A percentile compares a stretch with the other conserved stretches of the same genome.
phyloP scores from a whole-genome alignment of 1,140 invertebrate genomes.

The Drosophila pseudoobscura region DNA sequence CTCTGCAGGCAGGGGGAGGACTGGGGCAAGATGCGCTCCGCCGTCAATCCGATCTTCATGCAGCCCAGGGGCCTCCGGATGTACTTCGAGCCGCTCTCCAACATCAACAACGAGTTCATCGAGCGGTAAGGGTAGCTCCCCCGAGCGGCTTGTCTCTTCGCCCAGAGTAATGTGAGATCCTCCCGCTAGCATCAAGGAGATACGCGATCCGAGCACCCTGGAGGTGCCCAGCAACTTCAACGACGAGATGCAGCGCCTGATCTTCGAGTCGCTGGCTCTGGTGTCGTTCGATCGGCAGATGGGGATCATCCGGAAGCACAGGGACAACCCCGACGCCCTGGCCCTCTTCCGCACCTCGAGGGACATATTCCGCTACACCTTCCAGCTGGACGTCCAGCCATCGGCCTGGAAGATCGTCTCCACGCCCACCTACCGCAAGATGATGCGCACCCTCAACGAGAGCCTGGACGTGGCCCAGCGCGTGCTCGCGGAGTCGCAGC shows the following conservation, averaged over 20 bases:
- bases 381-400: conserved; percentile 85
- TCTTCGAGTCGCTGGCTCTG: conserved; percentile 88
- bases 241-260: conserved; percentile 87
- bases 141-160: neutral
- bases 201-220: conserved; percentile 84
- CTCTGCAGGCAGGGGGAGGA: conserved; percentile 2
- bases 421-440: conserved; percentile 85
- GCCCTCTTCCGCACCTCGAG: conserved; percentile 5
- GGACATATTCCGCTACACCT: neutral
- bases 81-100: conserved; percentile 60
- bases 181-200: conserved; percentile 60
- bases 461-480: conserved; percentile 36
- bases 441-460: conserved; percentile 83
- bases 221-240: conserved; percentile 86
- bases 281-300: conserved; percentile 88
- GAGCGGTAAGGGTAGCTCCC: conserved; percentile 49
- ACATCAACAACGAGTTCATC: conserved; percentile 71
- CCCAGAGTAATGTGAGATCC: conserved; percentile 40
- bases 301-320: conserved; percentile 73
- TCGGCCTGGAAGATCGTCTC: conserved; percentile 86
- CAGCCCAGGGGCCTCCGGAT: conserved; percentile 55
- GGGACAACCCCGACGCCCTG: conserved; percentile 18
- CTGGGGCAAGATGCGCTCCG: conserved; percentile 25
- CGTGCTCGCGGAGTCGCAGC: conserved; percentile 42
- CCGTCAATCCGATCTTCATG: conserved; percentile 71